Evolutionary conservation across 2,888 invertebrate genomes (phyloP).

Genomic region (Scaptomyza cyrtandrae): DNA sequence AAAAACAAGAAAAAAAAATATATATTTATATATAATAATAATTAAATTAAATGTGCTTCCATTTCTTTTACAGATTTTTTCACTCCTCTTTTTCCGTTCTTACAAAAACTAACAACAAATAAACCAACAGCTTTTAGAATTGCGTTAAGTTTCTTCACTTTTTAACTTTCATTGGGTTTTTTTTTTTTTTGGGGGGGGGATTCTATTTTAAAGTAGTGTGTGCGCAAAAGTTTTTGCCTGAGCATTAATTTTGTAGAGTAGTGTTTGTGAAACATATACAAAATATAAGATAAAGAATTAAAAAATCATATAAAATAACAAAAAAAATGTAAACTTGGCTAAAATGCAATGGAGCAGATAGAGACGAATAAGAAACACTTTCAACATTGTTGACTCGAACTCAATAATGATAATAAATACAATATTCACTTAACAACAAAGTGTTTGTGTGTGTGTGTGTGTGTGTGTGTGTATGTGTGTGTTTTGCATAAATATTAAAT

Average conservation of each 20-base stretch:
- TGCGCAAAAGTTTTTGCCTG: slow-evolving; percentile 65
- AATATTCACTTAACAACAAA: slow-evolving; percentile 67
- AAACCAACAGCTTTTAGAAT: slow-evolving; percentile 63
- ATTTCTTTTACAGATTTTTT: slow-evolving; percentile 10
- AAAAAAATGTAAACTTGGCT: slow-evolving; percentile 7
- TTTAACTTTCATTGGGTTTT: not conserved
- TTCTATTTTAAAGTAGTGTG: slow-evolving; percentile 32
- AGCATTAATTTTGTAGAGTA: slow-evolving; percentile 59
- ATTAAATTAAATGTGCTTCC: slow-evolving; percentile 7
- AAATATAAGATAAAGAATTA: not conserved
- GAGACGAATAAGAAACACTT: slow-evolving; percentile 18
- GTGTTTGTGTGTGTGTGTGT: slow-evolving; percentile 18
- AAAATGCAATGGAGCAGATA: slow-evolving; percentile 6
- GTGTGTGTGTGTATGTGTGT: slow-evolving; percentile 34
- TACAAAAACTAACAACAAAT: slow-evolving; percentile 75
- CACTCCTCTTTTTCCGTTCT: slow-evolving; percentile 28
- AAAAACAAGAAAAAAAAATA: slow-evolving; percentile 10
- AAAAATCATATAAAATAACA: slow-evolving; percentile 19
- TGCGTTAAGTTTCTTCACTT: slow-evolving; percentile 46
- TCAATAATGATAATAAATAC: slow-evolving; percentile 69
- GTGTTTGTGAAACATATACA: slow-evolving; percentile 18
- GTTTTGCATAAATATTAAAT: slow-evolving; percentile 40
- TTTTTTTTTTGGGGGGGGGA: slow-evolving; percentile 21
- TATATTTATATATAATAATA: slow-evolving; percentile 14
- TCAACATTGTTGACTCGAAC: slow-evolving; percentile 55